A percentile compares a stretch with the other conserved stretches of the same genome.
Conservation (phyloP, 2,888 invertebrate species). For the Eristalis tenax region DNA sequence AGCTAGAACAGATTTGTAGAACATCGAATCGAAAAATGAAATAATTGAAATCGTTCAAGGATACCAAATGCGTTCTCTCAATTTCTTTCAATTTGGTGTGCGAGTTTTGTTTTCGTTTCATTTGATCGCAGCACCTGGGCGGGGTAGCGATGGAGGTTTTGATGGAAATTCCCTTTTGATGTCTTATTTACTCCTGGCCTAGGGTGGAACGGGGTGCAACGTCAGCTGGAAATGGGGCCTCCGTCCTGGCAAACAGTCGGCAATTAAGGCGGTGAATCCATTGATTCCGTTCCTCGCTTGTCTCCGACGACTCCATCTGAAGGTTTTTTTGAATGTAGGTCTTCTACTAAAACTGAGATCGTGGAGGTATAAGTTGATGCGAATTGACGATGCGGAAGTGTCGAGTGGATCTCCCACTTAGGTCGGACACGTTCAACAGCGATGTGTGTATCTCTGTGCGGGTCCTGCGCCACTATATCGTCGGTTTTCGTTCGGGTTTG, state of each 20-base stretch:
- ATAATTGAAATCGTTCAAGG: constrained; percentile 66
- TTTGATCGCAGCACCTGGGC: constrained; percentile 43
- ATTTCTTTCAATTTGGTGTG: constrained; percentile 59
- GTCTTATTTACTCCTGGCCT: constrained; percentile 41
- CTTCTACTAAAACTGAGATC: constrained; percentile 10
- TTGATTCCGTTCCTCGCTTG: constrained; percentile 40
- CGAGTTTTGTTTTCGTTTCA: constrained; percentile 68
- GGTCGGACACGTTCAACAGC: constrained; percentile 59
- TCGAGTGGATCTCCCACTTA: constrained; percentile 71
- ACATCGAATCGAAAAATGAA: constrained; percentile 59
- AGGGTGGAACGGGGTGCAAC: constrained; percentile 18
- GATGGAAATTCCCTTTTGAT: constrained; percentile 59
- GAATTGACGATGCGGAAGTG: constrained; percentile 68
- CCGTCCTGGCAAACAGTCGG: constrained; percentile 23
- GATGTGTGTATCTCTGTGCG: constrained; percentile 5
- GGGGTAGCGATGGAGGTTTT: constrained; percentile 50
- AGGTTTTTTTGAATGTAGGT: constrained; percentile 36
- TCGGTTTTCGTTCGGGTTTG: constrained; percentile 33
- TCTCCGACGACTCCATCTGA: neutral
- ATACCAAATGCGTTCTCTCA: constrained; percentile 64
- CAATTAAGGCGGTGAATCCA: constrained; percentile 63
- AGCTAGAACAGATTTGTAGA: constrained; percentile 62
- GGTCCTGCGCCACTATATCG: constrained; percentile 38
- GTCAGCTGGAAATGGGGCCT: neutral
- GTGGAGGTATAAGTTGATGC: constrained; percentile 40